A percentile compares a stretch with the other conserved stretches of the same genome.
Conservation (phyloP, 2,113 vertebrate species). For the Nycticorax nycticorax region DNA sequence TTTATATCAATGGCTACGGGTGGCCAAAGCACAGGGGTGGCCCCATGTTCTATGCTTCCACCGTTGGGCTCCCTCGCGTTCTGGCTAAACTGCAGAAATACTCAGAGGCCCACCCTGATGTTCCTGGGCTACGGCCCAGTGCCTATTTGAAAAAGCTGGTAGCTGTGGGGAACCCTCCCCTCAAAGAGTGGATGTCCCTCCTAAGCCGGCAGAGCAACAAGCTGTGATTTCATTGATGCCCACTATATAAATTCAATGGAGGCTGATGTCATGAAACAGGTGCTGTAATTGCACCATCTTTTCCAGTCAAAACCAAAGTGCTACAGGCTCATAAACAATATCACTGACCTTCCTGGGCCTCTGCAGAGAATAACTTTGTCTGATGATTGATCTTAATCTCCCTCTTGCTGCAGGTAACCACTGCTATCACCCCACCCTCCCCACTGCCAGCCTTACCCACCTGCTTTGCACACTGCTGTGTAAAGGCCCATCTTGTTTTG, state of each 20-base stretch:
- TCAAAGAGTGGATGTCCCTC: slow-evolving; percentile 82
- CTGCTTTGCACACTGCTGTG: neutral
- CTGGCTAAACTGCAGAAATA: slow-evolving; percentile 84
- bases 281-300: neutral
- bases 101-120: slow-evolving; percentile 78
- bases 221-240: slow-evolving; percentile 69
- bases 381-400: neutral
- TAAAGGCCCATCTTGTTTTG: neutral
- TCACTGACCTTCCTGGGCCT: neutral
- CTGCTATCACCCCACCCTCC: neutral
- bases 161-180: slow-evolving; percentile 81
- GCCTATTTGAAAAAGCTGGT: slow-evolving; percentile 83
- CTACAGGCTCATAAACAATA: neutral
- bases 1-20: slow-evolving; percentile 88
- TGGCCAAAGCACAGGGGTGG: slow-evolving; percentile 90
- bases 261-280: neutral
- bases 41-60: slow-evolving; percentile 90
- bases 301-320: neutral
- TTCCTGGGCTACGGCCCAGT: slow-evolving; percentile 81
- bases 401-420: neutral
- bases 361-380: neutral
- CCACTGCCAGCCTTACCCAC: neutral
- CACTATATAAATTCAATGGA: neutral
- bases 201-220: slow-evolving; percentile 69
- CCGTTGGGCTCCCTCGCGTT: slow-evolving; percentile 79